A percentile compares a stretch with the other conserved stretches of the same genome.
These are phyloP conservation scores for Leptodactylus fallax DNA, from an alignment of 2,797 vertebrate genomes.

Conservation along the genomic window DNA sequence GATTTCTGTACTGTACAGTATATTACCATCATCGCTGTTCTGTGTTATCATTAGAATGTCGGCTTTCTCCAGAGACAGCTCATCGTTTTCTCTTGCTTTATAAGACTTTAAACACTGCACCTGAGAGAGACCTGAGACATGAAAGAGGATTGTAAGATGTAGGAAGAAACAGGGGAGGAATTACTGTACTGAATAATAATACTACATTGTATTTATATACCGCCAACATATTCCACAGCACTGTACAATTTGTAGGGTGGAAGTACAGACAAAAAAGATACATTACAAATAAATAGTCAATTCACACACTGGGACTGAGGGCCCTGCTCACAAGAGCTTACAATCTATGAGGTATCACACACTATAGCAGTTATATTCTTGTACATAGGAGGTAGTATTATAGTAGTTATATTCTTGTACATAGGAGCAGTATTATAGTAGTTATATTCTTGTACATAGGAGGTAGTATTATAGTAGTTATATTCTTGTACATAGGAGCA, in stretches of 20 bases:
- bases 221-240: too few species aligned
- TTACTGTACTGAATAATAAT: too few species aligned
- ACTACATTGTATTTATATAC: too few species aligned
- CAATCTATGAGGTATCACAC: too few species aligned
- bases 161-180: too few species aligned
- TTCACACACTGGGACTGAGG: too few species aligned
- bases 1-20: not conserved
- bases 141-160: not conserved
- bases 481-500: not conserved
- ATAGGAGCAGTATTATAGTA: too few species aligned
- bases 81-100: constrained; percentile 90
- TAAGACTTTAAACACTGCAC: constrained; percentile 91
- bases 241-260: too few species aligned
- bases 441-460: constrained; percentile 4
- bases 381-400: constrained; percentile 12
- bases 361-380: not conserved
- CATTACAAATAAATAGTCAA: too few species aligned
- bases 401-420: constrained; percentile 1
- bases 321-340: too few species aligned
- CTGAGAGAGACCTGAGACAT: constrained; percentile 81
- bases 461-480: constrained; percentile 11
- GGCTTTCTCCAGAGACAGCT: constrained; percentile 92
- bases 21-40: constrained; percentile 87
- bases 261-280: too few species aligned
- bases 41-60: constrained; percentile 89